phyloP scores from a whole-genome alignment of 1,140 invertebrate species.

The Aporrectodea caliginosa region DNA sequence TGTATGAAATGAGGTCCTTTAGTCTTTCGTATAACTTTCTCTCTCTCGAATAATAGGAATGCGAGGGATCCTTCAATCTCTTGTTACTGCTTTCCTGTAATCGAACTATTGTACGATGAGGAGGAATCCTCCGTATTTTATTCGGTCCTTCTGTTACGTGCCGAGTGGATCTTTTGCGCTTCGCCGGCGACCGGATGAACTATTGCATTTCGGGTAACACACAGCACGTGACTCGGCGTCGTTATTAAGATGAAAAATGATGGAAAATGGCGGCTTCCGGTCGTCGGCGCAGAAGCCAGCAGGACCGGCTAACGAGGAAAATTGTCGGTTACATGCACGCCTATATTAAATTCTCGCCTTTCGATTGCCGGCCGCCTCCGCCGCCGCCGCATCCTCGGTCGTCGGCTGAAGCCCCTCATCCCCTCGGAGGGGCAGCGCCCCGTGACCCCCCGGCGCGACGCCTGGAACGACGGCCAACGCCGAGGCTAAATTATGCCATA shows the following conservation, averaged over 20 bases:
- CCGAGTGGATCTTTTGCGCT: background rate
- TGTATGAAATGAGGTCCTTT: no score
- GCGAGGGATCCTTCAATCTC: background rate
- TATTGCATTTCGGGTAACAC: no score
- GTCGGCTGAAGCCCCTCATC: no score
- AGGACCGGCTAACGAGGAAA: background rate
- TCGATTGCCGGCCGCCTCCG: background rate
- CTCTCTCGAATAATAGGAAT: background rate
- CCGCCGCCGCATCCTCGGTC: background rate
- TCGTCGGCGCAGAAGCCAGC: background rate
- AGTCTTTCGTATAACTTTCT: no score
- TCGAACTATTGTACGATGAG: background rate
- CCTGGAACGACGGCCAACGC: no score
- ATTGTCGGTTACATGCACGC: background rate
- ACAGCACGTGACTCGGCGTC: background rate
- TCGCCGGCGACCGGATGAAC: no score
- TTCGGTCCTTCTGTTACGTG: background rate
- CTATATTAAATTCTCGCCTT: background rate
- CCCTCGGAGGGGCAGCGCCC: no score
- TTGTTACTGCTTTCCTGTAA: background rate
- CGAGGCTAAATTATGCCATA: constrained; percentile 2
- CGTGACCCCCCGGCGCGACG: no score
- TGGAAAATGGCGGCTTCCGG: background rate
- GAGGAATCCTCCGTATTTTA: background rate
- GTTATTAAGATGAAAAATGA: background rate